Conservation (phyloP, 1,140 invertebrate species). For the Brachionus sp. region DNA sequence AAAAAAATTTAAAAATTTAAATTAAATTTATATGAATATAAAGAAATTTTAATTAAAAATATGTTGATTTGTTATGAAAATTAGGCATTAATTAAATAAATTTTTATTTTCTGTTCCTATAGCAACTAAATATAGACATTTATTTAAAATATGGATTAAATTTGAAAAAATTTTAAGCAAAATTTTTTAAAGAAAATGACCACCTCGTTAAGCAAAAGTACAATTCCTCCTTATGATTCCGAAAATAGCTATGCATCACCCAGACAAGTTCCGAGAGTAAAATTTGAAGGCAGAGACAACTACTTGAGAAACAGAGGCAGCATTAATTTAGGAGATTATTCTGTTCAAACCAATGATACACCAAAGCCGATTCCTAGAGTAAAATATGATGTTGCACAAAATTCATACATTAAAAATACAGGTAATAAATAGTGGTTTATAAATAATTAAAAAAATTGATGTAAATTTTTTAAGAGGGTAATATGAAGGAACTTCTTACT, state of each 20-base stretch:
- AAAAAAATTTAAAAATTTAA: too few relatives aligned
- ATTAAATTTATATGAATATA: neutral
- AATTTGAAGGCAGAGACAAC: constrained; percentile 39
- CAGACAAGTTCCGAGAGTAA: neutral
- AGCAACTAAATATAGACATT: neutral
- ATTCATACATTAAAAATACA: constrained; percentile 29
- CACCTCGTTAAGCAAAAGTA: constrained; percentile 36
- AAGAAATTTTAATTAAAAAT: neutral
- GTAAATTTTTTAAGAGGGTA: neutral
- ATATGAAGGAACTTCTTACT: constrained; percentile 29
- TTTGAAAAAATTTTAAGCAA: neutral
- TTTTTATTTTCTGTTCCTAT: neutral
- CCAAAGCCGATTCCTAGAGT: neutral
- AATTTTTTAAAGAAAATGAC: neutral
- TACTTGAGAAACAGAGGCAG: constrained; percentile 23
- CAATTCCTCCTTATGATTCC: constrained; percentile 34
- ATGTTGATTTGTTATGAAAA: neutral
- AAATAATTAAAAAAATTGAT: neutral
- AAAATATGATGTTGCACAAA: constrained; percentile 3
- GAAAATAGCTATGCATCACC: constrained; percentile 20
- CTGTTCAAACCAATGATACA: neutral
- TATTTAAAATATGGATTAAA: neutral
- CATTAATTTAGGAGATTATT: neutral
- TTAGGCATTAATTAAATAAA: neutral
- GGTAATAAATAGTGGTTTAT: neutral